A percentile compares a stretch with the other conserved stretches of the same genome.
phyloP scores from a whole-genome alignment of 1,140 invertebrate genomes.

The Drosophila yakuba region DNA sequence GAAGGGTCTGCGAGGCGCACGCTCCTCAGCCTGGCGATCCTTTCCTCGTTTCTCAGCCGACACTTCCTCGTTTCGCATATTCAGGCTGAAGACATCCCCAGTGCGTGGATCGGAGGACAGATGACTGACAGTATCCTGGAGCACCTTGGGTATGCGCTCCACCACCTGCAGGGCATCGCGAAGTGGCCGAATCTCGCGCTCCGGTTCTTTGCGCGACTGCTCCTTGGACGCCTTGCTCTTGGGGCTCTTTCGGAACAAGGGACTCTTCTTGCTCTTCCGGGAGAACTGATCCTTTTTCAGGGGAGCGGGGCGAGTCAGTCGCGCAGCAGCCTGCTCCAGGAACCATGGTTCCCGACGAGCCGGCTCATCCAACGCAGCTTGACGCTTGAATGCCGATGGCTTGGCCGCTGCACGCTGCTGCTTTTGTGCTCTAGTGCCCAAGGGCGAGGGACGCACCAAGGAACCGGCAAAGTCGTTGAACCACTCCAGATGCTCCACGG shows the following conservation, averaged over 20 bases:
- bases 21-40: slow-evolving; percentile 18
- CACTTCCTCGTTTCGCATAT: slow-evolving; percentile 59
- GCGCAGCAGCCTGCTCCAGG: slow-evolving; percentile 45
- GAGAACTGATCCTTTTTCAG: slow-evolving; percentile 11
- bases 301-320: slow-evolving; percentile 56
- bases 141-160: slow-evolving; percentile 65
- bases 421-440: slow-evolving; percentile 45
- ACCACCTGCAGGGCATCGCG: slow-evolving; percentile 66
- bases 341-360: slow-evolving; percentile 59
- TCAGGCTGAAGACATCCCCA: slow-evolving; percentile 63
- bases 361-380: slow-evolving; percentile 25
- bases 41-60: slow-evolving; percentile 24
- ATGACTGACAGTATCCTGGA: slow-evolving; percentile 68
- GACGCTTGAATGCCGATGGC: slow-evolving; percentile 35
- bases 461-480: slow-evolving; percentile 73
- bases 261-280: slow-evolving; percentile 40
- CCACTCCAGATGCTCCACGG: slow-evolving; percentile 72
- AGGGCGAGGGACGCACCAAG: slow-evolving; percentile 69
- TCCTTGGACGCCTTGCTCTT: slow-evolving; percentile 30
- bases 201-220: slow-evolving; percentile 3
- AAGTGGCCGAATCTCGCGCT: slow-evolving; percentile 50
- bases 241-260: background rate
- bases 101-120: slow-evolving; percentile 48
- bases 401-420: slow-evolving; percentile 16
- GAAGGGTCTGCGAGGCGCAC: slow-evolving; percentile 14